Base-by-base conservation (phyloP, 2,888 invertebrate species). In the Drosophila lacicola region DNA sequence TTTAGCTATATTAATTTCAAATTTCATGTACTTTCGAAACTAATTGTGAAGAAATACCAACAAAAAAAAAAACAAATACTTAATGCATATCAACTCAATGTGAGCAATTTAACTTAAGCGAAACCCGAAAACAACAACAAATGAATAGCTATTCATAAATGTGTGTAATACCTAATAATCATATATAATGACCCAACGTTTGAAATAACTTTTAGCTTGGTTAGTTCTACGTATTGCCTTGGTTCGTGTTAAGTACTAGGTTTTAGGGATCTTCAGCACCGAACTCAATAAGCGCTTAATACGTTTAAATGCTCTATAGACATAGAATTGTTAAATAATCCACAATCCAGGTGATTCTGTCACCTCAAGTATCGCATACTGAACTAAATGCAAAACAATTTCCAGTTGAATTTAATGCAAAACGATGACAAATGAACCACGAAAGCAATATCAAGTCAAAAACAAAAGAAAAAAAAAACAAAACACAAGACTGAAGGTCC, bases 401-500 rank as follows among this genome's bases (percentile, higher is more conserved):
- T 74, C 53, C 70, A 71, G 37, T 47, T 53, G 50, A 49, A 51
- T 21, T 33, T 17, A 47, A 58, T 37, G 49, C 44, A 50, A 53
- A 33, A 70, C 34, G 25, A 45, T 45, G 25, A 53, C 42, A 76
- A 80, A 42, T 65, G 68, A 70, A 87, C 64, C 54, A 78, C 57
- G n/a, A 37, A 76, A 76, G 77, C 77, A 78, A 83, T 88, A 88
- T 69, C 44, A 67, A 80, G 57, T 70, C 44, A 74, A 70, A 56
- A 17, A 17, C 41, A 13, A 44, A 56, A 11, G 13, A 45, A 29
- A 41, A 29, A 14, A 10, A 36, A 41, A 39, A n/a, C 29, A 33
- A 4, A 33, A 57, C 19, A 8, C 69, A 80, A 89, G 85, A 86
- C 85, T 86, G 85, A 86, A 89, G 85, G 85, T 86, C 85, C 85